Conservation (phyloP, 2,888 invertebrate genomes). For the Microplitis deprimator region DNA sequence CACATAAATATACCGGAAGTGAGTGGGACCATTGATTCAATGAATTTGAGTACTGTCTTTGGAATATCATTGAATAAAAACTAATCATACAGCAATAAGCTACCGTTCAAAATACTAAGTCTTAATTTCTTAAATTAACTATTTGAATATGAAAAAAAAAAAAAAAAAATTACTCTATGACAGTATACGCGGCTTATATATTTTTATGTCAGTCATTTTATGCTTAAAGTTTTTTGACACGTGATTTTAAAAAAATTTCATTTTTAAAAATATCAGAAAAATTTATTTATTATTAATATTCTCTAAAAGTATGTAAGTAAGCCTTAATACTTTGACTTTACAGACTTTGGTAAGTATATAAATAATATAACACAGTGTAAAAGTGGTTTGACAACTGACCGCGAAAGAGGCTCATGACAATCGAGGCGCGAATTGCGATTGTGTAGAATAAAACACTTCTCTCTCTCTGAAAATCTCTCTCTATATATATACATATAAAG, state of each 20-base stretch:
- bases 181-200: too few relatives aligned
- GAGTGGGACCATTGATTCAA: not conserved
- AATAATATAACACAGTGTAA: not conserved
- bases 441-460: conserved; percentile 8
- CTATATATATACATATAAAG: not conserved
- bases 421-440: conserved; percentile 16
- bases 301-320: not conserved
- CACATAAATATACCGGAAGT: not conserved
- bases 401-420: conserved; percentile 31
- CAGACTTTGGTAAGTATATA: not conserved
- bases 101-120: too few relatives aligned
- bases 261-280: too few relatives aligned
- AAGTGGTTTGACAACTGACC: conserved; percentile 38
- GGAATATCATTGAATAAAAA: not conserved
- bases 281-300: too few relatives aligned
- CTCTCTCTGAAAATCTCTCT: not conserved
- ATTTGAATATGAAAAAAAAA: too few relatives aligned
- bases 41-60: not conserved
- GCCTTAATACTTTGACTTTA: not conserved
- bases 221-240: too few relatives aligned
- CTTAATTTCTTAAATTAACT: too few relatives aligned
- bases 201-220: too few relatives aligned
- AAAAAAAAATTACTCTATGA: too few relatives aligned
- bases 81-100: too few relatives aligned
- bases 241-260: too few relatives aligned